Conservation (phyloP, 2,797 vertebrate species). For the Ptychobarbus kaznakovi region DNA sequence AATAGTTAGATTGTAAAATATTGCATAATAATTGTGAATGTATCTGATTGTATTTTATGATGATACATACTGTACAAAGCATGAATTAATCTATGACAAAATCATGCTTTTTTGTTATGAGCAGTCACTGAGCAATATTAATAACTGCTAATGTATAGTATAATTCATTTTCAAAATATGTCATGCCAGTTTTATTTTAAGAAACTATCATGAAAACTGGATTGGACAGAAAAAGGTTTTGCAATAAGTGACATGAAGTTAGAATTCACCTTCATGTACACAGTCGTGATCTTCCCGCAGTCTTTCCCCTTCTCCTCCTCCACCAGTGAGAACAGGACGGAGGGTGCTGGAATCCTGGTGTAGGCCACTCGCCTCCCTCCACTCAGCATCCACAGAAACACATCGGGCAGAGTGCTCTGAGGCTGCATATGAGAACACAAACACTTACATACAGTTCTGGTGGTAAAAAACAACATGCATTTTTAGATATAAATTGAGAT, state of each 20-base stretch:
- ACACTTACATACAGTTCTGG: background rate
- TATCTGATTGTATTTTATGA: background rate
- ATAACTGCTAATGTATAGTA: background rate
- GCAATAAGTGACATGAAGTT: background rate
- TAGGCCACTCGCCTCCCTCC: slow-evolving; percentile 84
- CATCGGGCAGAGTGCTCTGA: slow-evolving; percentile 88
- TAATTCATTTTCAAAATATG: background rate
- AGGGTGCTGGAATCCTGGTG: slow-evolving; percentile 82
- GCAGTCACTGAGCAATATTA: too few species aligned
- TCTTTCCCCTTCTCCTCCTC: slow-evolving; percentile 91
- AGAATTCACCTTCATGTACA: slow-evolving; percentile 85
- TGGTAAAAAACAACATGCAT: background rate
- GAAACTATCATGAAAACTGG: background rate
- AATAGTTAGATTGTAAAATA: background rate
- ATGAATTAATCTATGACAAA: too few species aligned
- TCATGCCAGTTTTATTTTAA: background rate
- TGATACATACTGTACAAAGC: background rate
- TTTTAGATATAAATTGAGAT: background rate
- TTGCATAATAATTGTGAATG: background rate
- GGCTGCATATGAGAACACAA: slow-evolving; percentile 76
- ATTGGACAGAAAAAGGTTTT: slow-evolving; percentile 25
- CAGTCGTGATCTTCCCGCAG: slow-evolving; percentile 86
- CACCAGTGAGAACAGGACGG: slow-evolving; percentile 89
- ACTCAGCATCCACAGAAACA: slow-evolving; percentile 90
- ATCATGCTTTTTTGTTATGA: too few species aligned